Evolutionary conservation across 2,797 vertebrate genomes (phyloP).

Genomic region (Lycodopsis pacificus): DNA sequence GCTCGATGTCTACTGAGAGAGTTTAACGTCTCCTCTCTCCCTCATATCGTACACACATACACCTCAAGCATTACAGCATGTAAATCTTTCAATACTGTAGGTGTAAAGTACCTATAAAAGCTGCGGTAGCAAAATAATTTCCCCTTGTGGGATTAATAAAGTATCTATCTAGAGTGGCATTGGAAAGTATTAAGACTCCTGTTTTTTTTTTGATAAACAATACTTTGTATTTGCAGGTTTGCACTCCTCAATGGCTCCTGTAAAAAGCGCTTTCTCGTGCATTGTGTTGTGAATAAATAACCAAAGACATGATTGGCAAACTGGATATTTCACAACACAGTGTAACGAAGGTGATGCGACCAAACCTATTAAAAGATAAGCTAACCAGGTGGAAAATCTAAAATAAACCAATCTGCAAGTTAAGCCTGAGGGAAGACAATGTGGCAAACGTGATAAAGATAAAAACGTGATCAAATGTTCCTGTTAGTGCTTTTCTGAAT

Average conservation of each 20-base stretch:
- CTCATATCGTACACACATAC: not conserved
- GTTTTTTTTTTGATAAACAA: not conserved
- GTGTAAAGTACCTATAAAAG: not conserved
- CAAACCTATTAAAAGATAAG: not conserved
- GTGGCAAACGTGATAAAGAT: not conserved
- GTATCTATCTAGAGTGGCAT: too few species aligned
- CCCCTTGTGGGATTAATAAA: too few species aligned
- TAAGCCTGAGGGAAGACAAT: not conserved
- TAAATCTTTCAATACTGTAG: not conserved
- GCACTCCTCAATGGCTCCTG: not conserved
- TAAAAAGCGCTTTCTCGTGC: not conserved
- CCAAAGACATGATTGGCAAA: not conserved
- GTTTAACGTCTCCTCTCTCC: too few species aligned
- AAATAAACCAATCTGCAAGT: not conserved
- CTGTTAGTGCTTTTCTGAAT: not conserved
- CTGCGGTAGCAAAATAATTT: too few species aligned
- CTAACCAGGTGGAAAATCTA: not conserved
- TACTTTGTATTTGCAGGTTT: not conserved
- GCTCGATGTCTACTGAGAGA: not conserved
- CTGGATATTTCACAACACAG: conserved; percentile 14
- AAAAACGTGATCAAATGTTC: not conserved
- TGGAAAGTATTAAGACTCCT: too few species aligned
- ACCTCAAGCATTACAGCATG: not conserved
- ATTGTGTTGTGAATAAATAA: not conserved
- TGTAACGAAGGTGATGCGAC: too few species aligned